A percentile compares a stretch with the other conserved stretches of the same genome.
phyloP scores from a whole-genome alignment of 2,797 vertebrate species.

The Chiloscyllium punctatum region DNA sequence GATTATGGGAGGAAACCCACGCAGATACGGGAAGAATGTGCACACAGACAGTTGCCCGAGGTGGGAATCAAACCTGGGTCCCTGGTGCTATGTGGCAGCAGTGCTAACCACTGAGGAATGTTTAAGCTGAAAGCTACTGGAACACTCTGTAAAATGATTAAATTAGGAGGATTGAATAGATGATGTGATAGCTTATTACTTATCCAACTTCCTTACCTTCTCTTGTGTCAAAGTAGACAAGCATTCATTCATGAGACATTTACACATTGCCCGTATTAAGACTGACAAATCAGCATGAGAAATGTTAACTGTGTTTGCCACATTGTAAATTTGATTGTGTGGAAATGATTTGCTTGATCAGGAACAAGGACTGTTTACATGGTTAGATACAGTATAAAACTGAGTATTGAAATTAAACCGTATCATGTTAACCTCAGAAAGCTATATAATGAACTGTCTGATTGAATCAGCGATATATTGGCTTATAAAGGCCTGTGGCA shows the following conservation, averaged over 20 bases:
- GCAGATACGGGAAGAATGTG: too few relatives aligned
- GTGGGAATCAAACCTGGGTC: too few relatives aligned
- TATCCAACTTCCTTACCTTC: neutral
- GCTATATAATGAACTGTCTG: conserved; percentile 28
- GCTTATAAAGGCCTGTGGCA: conserved; percentile 2
- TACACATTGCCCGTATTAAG: neutral
- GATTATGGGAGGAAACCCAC: too few relatives aligned
- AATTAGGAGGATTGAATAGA: neutral
- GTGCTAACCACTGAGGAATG: neutral
- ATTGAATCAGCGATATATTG: conserved; percentile 14
- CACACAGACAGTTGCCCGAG: too few relatives aligned
- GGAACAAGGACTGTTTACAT: conserved; percentile 18
- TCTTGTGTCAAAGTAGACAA: neutral
- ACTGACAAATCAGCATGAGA: conserved; percentile 17
- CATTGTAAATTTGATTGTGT: conserved; percentile 28
- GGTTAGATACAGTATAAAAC: conserved; percentile 6
- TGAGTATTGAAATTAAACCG: neutral
- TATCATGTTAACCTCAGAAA: conserved; percentile 34
- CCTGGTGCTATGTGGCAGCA: too few relatives aligned
- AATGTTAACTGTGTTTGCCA: conserved; percentile 25
- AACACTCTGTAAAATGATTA: neutral
- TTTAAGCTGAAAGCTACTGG: neutral
- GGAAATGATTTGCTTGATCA: conserved; percentile 30
- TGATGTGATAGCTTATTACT: neutral
- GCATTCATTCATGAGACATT: neutral